Base-by-base conservation (phyloP, 1,140 invertebrate species). In the Charaxes varanes region DNA sequence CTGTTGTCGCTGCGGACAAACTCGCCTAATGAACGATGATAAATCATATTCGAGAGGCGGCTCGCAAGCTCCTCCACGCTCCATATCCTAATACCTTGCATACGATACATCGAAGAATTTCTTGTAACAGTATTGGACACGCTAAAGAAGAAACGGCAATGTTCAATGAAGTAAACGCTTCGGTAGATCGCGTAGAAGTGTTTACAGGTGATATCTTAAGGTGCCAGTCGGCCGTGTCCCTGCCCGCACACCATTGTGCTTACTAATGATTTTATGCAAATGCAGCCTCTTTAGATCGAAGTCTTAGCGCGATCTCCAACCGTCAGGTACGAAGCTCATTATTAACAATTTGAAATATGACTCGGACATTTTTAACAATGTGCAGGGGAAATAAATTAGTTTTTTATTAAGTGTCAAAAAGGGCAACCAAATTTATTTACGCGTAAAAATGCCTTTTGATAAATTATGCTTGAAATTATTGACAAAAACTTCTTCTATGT, bases 231-330 rank as follows among this genome's bases (percentile, higher is more conserved):
- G 53, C 57, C 71, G 66, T 76, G 76, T 82, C 78, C 73, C 74
- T 77, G 70, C 73, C 69, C 62, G 67, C 59, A 56, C 66, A 70
- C 68, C 79, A 83, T 83, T 83, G 79, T 83, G 79, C 79, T 80
- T 80, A 74, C 79, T 83, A 83, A 83, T 80, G 79, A 83, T 80
- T 83, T 83, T 83, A 83, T 83, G 79, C 79, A 83, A 83, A 83
- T 83, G 79, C 66, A 79, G 57, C 62, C 69, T 83, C 76, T 80
- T 83, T 73, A 82, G 76, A 82, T 82, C 73, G 76, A 76, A 77
- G 78, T 77, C 77, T 79, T 82, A 82, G 70, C 73, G 78, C 78
- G 78, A 82, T 79, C 74, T 79, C 73, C 44, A 79, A 74, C 68
- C 73, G 74, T 82, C 74, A 79, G 78, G 78, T 76, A 82, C 71